These are phyloP conservation scores for Urocitellus parryii DNA, from an alignment of 2,113 vertebrate genomes.

Conservation along the genomic window DNA sequence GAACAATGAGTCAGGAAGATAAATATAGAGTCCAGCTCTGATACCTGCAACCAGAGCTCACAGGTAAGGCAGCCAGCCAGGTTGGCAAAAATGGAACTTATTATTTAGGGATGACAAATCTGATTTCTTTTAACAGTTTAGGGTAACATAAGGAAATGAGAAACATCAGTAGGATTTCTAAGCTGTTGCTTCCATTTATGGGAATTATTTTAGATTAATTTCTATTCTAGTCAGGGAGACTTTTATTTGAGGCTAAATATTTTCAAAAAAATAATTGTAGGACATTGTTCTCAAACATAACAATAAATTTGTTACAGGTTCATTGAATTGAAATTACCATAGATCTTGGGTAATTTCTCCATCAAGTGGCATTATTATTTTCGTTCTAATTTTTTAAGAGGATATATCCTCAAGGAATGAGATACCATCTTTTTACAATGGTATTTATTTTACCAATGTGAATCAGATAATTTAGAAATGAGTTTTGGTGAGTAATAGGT, in stretches of 20 bases:
- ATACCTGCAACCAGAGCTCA: neutral
- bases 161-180: neutral
- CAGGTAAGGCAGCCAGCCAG: neutral
- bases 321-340: neutral
- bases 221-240: neutral
- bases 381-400: neutral
- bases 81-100: neutral
- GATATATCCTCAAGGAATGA: constrained; percentile 27
- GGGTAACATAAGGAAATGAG: neutral
- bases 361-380: neutral
- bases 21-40: neutral
- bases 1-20: too few relatives aligned
- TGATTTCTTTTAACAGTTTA: neutral
- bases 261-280: constrained; percentile 32
- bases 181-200: neutral
- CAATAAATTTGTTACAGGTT: neutral
- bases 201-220: neutral
- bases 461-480: constrained; percentile 83
- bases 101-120: neutral
- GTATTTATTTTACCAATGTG: constrained; percentile 72
- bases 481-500: constrained; percentile 67
- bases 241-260: neutral
- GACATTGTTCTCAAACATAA: neutral
- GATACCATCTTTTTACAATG: constrained; percentile 61
- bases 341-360: neutral